phyloP scores from a whole-genome alignment of 2,113 vertebrate genomes.

The Tetrax tetrax region DNA sequence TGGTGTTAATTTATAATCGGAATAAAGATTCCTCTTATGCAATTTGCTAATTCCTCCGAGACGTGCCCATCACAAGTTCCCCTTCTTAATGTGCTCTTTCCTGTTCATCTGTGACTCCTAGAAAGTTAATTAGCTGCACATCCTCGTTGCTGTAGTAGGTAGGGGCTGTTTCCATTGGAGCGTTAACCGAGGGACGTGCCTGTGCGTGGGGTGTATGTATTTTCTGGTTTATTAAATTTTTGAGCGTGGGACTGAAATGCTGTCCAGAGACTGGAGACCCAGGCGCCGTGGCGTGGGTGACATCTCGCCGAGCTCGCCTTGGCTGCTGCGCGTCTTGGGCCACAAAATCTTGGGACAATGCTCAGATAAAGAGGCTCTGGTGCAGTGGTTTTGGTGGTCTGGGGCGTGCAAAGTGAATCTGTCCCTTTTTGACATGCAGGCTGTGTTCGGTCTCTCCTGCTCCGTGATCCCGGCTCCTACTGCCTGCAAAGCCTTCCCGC shows the following conservation, averaged over 20 bases:
- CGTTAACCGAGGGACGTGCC: background rate
- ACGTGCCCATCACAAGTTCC: background rate
- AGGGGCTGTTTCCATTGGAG: accelerated
- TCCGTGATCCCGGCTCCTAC: background rate
- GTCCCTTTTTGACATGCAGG: background rate
- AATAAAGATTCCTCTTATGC: background rate
- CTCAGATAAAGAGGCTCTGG: background rate
- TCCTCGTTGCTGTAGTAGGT: background rate
- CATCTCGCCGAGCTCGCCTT: background rate
- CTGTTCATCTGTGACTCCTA: background rate
- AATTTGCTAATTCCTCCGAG: background rate
- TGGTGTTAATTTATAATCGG: background rate
- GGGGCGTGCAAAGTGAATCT: background rate
- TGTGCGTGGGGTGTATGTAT: accelerated
- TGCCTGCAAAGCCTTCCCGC: background rate
- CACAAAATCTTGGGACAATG: background rate
- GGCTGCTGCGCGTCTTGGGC: background rate
- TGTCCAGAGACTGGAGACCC: background rate
- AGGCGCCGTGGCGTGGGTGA: accelerated
- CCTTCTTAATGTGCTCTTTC: background rate
- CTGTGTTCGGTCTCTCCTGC: background rate
- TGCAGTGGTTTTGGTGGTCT: background rate
- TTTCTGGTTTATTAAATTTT: background rate
- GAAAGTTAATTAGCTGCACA: constrained; percentile 48
- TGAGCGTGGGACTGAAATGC: background rate